These are phyloP conservation scores for Ormyrus pomaceus DNA, from an alignment of 2,888 invertebrate genomes.

Conservation along the genomic window DNA sequence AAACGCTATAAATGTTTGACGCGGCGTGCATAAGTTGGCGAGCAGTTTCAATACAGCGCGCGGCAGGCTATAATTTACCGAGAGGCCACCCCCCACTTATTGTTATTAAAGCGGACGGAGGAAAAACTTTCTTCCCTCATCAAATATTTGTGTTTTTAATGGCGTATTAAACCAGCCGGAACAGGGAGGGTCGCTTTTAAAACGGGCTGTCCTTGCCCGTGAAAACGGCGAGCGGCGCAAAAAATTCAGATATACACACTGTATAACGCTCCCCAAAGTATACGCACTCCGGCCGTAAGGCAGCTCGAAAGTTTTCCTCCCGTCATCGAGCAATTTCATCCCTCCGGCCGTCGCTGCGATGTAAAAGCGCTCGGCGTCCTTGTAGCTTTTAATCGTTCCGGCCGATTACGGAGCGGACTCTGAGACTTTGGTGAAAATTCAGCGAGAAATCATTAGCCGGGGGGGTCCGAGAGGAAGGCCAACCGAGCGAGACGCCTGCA, in stretches of 20 bases:
- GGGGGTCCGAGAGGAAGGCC: slow-evolving; percentile 3
- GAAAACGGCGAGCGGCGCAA: slow-evolving; percentile 16
- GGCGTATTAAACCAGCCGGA: slow-evolving; percentile 22
- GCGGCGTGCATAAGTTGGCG: not conserved
- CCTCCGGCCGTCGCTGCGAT: not conserved
- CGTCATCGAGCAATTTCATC: not conserved
- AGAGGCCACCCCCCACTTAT: not conserved
- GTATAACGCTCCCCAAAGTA: too few relatives aligned
- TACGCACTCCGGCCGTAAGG: too few relatives aligned
- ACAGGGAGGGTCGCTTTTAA: not conserved
- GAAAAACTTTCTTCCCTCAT: slow-evolving; percentile 37
- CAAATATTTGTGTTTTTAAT: slow-evolving; percentile 44
- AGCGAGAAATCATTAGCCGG: slow-evolving; percentile 22
- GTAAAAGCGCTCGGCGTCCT: not conserved
- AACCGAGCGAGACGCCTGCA: slow-evolving; percentile 50
- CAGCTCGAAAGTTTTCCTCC: slow-evolving; percentile 19
- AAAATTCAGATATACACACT: too few relatives aligned
- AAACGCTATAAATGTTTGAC: too few relatives aligned
- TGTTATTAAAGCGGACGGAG: slow-evolving; percentile 6
- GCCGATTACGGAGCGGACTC: slow-evolving; percentile 23
- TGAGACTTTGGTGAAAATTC: not conserved
- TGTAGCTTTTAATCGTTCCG: slow-evolving; percentile 38
- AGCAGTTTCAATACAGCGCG: not conserved
- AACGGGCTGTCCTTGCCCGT: slow-evolving; percentile 27
- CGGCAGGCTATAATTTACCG: slow-evolving; percentile 25